Conservation (phyloP, 2,797 vertebrate species). For the Spinibarbus caldwelli region DNA sequence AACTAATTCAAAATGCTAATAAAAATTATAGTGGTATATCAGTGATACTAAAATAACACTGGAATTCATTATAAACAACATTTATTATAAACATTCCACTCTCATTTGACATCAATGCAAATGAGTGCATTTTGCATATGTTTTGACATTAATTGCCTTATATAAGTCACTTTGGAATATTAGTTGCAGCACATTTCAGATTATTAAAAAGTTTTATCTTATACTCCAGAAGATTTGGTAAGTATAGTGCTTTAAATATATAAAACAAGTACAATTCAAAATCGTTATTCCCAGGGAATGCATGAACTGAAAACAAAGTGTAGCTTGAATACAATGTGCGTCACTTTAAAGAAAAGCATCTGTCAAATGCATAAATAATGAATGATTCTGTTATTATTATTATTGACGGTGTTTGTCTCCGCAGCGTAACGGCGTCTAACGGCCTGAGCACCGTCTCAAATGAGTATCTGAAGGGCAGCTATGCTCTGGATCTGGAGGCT, state of each 20-base stretch:
- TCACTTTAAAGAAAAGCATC: not conserved
- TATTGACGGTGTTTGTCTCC: not conserved
- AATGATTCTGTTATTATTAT: not conserved
- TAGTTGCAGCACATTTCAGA: not conserved
- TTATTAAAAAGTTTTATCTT: not conserved
- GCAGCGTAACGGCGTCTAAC: slow-evolving; percentile 77
- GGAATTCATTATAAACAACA: no score
- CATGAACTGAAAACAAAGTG: not conserved
- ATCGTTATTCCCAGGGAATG: not conserved
- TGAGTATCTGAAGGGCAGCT: slow-evolving; percentile 95
- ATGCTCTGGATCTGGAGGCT: slow-evolving; percentile 91
- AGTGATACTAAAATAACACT: no score
- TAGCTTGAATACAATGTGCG: not conserved
- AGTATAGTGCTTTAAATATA: not conserved
- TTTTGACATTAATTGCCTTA: not conserved
- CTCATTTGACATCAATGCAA: no score
- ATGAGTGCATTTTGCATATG: not conserved
- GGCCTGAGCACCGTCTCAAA: slow-evolving; percentile 93
- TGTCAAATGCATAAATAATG: slow-evolving; percentile 6
- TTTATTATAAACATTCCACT: no score
- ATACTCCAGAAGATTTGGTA: not conserved
- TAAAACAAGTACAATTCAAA: no score
- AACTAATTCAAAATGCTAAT: no score
- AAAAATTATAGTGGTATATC: no score
- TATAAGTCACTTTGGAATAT: not conserved